Base-by-base conservation (phyloP, 2,888 invertebrate species). In the Argynnis bischoffii region DNA sequence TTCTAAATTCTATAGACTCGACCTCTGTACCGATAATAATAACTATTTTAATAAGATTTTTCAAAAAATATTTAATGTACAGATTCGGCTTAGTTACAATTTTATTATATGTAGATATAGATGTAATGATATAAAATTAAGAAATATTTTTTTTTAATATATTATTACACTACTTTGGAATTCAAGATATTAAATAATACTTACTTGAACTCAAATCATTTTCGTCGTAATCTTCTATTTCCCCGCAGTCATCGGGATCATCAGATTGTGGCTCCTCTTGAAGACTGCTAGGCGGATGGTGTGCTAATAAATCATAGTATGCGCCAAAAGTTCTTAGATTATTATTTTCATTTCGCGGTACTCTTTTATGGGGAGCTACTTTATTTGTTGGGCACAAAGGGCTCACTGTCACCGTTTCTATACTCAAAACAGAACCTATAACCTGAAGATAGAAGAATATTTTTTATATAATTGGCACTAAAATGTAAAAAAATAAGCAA, bases 191-290 rank as follows among this genome's bases (percentile, higher is more conserved):
- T 13, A 26, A 54, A 46, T 15, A 35, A 82, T 88, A 83, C 59
- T 61, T 71, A 92, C 92, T 71, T 47, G 89, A 86, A 77, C 90
- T 88, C 2, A 91, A 79, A 76, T 91, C 91, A 61, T 85, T 88
- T 79, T 92, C 91, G 55, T 92, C 92, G 66, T 92, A 92, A 72
- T 92, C 91, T 21, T 90, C 92, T 69, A 92, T 92, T 66, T 90
- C 89, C 0, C 90, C 90, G 61, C 92, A 92, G 59, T 92, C 92
- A 47, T 85, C 81, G 0, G 83, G 82, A 14, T 87, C 87, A 55
- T 90, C 89, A 50, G 82, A 83, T 69, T 89, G 86, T 0, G 88
- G 87, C 47, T 83, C 76, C 67, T 91, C 91, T 74, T 86, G 83
- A 18, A 89, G 78, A 57, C 81, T 80, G 66, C 80, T 79, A 18